Conservation (phyloP, 2,797 vertebrate genomes). For the Clarias laeviceps region DNA sequence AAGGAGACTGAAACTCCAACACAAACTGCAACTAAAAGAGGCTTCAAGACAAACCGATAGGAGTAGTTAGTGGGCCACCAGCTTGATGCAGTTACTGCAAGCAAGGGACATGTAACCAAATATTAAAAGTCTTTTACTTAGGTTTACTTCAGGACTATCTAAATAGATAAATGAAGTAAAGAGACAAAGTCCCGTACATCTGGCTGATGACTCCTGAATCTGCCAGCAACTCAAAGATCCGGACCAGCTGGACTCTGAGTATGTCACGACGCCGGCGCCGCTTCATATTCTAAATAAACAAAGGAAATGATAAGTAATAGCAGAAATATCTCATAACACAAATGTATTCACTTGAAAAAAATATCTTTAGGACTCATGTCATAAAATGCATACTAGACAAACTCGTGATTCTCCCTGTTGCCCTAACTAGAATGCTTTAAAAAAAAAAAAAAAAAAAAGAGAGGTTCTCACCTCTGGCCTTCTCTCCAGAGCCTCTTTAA, state of each 20-base stretch:
- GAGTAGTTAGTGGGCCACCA: neutral
- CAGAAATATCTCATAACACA: neutral
- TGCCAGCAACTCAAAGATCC: constrained; percentile 98
- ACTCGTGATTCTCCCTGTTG: neutral
- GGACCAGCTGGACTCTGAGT: constrained; percentile 96
- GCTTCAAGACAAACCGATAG: neutral
- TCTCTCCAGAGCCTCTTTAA: constrained; percentile 98
- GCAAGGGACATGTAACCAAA: neutral
- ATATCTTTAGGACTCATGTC: neutral
- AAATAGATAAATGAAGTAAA: neutral
- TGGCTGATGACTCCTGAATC: constrained; percentile 98
- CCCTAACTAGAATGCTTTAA: neutral
- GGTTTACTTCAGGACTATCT: neutral
- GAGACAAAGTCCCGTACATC: constrained; percentile 74
- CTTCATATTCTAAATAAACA: constrained; percentile 89
- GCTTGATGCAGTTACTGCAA: neutral
- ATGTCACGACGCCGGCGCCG: constrained; percentile 98
- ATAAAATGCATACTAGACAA: neutral
- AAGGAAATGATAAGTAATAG: neutral
- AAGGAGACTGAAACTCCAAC: neutral
- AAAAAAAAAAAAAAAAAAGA: neutral
- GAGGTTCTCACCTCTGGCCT: constrained; percentile 90
- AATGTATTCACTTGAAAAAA: neutral
- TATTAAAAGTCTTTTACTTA: neutral
- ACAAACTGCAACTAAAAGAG: neutral